Base-by-base conservation (phyloP, 2,113 vertebrate genomes). In the Tor tambroides region DNA sequence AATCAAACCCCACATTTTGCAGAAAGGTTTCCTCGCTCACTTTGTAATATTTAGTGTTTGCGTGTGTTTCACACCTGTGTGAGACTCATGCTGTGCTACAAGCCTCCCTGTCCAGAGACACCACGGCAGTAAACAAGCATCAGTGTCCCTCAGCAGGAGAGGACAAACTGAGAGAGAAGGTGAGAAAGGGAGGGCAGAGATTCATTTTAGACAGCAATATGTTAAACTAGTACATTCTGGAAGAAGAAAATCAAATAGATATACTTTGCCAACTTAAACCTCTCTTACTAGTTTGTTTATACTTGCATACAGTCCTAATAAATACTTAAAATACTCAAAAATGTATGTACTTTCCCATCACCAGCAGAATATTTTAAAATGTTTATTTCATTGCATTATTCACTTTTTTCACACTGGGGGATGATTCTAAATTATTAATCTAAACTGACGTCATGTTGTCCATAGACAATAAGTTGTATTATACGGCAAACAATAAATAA, bases 131-230 rank as follows among this genome's bases (percentile, higher is more conserved):
- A 95, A 94, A 95, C 92, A 94, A 92, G 91, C 91, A 93, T 94
- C 94, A 94, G 93, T 94, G 93, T 93, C 91, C 91, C 94, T 93
- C 95, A 90, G 94, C 93, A 85, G 95, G 94, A 92, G 93, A 92
- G 89, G 92, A 93, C 94, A 94, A 93, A 94, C 91, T 90, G 89
- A 89, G 85, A 88, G 88, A 76, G 91, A 89, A 90, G 83, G 65
- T 26, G 65, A 91, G 88, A 91, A 85, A 89, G 88, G 74, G 91
- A 90, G 90, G 90, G 90, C 87, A 85, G 89, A 86, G 91, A 92
- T 87, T 91, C 88, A 91, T 63, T 87, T 90, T 28, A 71, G 87
- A 88, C 83, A 88, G 80, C 61, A 41, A 65, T 43, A 77, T 80
- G 30, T n/a, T 56, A 30, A 78, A n/a, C 49, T 11, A n/a, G 4